These are phyloP conservation scores for Drosophila fuyamai DNA, from an alignment of 1,140 invertebrate species.

Conservation along the genomic window DNA sequence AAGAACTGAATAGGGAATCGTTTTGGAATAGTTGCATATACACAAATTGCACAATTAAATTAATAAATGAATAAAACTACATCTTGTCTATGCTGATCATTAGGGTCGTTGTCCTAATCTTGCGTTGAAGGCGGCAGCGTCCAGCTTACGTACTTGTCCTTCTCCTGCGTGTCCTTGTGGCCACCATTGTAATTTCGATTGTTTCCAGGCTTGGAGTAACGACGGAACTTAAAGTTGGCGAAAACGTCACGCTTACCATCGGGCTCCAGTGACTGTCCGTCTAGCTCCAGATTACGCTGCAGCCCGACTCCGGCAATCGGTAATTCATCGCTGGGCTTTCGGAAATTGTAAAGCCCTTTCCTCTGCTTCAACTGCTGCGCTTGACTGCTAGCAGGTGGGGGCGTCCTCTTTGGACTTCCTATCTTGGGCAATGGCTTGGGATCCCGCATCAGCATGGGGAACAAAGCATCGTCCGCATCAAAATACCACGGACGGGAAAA, in stretches of 20 bases:
- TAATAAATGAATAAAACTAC: slow-evolving; percentile 45
- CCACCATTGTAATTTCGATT: slow-evolving; percentile 64
- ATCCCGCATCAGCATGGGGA: slow-evolving; percentile 71
- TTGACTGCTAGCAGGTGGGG: slow-evolving; percentile 35
- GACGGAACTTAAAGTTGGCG: slow-evolving; percentile 80
- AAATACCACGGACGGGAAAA: slow-evolving; percentile 85
- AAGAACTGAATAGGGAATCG: slow-evolving; percentile 63
- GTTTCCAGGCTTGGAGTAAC: slow-evolving; percentile 56
- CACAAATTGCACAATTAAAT: slow-evolving; percentile 68
- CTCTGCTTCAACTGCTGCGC: slow-evolving; percentile 65
- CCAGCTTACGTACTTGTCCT: slow-evolving; percentile 78
- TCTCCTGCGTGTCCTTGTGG: slow-evolving; percentile 62
- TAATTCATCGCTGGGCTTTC: slow-evolving; percentile 54
- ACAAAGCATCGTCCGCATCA: slow-evolving; percentile 76
- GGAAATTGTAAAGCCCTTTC: slow-evolving; percentile 78
- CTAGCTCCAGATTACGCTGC: slow-evolving; percentile 64
- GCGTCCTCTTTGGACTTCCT: slow-evolving; percentile 66
- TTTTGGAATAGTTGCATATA: slow-evolving; percentile 76
- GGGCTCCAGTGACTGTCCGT: slow-evolving; percentile 30
- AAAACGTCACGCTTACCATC: slow-evolving; percentile 74
- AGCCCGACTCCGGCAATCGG: slow-evolving; percentile 53
- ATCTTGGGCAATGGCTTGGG: slow-evolving; percentile 72
- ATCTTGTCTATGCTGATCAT: slow-evolving; percentile 12
- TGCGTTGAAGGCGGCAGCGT: slow-evolving; percentile 59
- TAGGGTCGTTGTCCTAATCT: slow-evolving; percentile 30